Conservation (phyloP, 2,113 vertebrate genomes). For the Barbus barbus region DNA sequence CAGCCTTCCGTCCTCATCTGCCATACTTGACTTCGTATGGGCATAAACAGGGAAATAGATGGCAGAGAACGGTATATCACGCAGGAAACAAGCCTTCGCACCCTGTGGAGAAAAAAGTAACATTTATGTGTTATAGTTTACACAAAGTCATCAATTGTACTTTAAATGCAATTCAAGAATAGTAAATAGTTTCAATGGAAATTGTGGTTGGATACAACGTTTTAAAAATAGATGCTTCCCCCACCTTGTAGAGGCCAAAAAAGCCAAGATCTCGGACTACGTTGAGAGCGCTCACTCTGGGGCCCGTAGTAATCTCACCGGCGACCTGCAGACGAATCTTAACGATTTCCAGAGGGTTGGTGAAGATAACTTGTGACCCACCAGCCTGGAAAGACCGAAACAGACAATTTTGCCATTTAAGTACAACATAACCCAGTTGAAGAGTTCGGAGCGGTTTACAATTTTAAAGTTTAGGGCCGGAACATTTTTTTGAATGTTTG, state of each 20-base stretch:
- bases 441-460: background rate
- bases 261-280: constrained; percentile 93
- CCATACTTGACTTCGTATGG: constrained; percentile 84
- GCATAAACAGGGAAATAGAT: constrained; percentile 99
- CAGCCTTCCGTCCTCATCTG: constrained; percentile 88
- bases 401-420: background rate
- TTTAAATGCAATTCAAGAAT: too few relatives aligned
- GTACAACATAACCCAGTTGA: background rate
- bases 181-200: too few relatives aligned
- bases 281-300: constrained; percentile 89
- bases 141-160: background rate
- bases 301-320: constrained; percentile 95
- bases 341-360: constrained; percentile 97
- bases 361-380: constrained; percentile 97
- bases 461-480: too few relatives aligned
- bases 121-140: background rate
- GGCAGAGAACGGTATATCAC: constrained; percentile 99
- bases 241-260: constrained; percentile 94
- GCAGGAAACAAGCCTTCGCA: constrained; percentile 97
- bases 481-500: too few relatives aligned
- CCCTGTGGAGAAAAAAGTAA: constrained; percentile 74
- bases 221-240: too few relatives aligned
- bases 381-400: constrained; percentile 80
- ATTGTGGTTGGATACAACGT: too few relatives aligned
- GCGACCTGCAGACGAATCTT: constrained; percentile 98